These are phyloP conservation scores for Xenops minutus DNA, from an alignment of 2,797 vertebrate species.

Conservation along the genomic window DNA sequence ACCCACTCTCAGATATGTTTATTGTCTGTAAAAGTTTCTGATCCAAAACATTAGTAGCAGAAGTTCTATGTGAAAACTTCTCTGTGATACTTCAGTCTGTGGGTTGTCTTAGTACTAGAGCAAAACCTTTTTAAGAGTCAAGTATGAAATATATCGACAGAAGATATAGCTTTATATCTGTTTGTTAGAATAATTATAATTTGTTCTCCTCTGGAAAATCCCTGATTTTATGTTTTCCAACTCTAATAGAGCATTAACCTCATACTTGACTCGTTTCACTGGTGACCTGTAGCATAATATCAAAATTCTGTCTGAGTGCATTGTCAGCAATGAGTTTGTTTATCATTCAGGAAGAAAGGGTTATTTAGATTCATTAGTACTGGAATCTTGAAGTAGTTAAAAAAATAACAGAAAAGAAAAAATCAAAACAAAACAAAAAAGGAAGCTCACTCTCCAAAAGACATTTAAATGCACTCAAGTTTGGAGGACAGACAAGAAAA, in stretches of 20 bases:
- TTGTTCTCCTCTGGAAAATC: not conserved
- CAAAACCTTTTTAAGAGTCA: not conserved
- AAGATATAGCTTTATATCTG: not conserved
- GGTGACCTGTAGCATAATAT: not conserved
- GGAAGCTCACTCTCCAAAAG: constrained; percentile 39
- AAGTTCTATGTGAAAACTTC: not conserved
- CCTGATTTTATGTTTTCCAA: not conserved
- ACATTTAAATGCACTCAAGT: not conserved
- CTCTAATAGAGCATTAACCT: not conserved
- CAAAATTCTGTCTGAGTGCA: constrained; percentile 1
- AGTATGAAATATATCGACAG: not conserved
- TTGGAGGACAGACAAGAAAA: constrained; percentile 43
- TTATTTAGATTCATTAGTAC: constrained; percentile 51
- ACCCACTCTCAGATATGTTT: not conserved
- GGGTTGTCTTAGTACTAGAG: not conserved
- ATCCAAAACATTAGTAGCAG: not conserved
- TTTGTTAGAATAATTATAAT: not conserved
- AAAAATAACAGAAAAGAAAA: not conserved
- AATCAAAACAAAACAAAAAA: not conserved
- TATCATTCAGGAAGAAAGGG: constrained; percentile 5
- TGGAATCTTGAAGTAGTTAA: constrained; percentile 6
- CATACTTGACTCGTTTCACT: not conserved
- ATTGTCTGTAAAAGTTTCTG: not conserved
- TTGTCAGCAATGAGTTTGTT: constrained; percentile 49
- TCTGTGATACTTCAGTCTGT: not conserved